Evolutionary conservation across 2,113 vertebrate genomes (phyloP).

Genomic region (Phrynosoma platyrhinos): DNA sequence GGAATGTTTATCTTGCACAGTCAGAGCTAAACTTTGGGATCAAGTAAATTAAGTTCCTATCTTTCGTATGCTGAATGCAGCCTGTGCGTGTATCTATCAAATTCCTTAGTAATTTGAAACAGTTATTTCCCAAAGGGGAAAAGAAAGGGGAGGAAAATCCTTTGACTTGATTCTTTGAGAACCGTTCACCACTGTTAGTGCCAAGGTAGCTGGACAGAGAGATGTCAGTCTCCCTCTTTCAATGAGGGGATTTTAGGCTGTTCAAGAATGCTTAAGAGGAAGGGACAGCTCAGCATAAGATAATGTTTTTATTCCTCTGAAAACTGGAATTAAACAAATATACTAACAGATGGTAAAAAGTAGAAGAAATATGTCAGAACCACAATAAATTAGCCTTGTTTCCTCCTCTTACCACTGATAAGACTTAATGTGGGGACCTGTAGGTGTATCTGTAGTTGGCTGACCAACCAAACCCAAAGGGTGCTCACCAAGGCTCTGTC

Average conservation of each 20-base stretch:
- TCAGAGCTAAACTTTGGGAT: conserved; percentile 57
- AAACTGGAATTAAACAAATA: conserved; percentile 20
- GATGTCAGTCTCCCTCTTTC: neutral
- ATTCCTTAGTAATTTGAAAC: conserved; percentile 75
- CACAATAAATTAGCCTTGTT: neutral
- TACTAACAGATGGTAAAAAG: conserved; percentile 6
- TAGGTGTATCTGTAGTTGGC: too few relatives aligned
- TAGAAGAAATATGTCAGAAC: neutral
- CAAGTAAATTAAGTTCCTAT: conserved; percentile 39
- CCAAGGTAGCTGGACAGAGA: neutral
- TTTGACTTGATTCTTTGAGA: conserved; percentile 11
- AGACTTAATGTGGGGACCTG: neutral
- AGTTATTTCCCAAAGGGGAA: conserved; percentile 52
- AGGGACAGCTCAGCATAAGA: neutral
- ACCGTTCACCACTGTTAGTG: conserved; percentile 5
- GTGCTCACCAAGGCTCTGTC: too few relatives aligned
- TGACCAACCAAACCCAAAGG: too few relatives aligned
- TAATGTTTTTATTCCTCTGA: neutral
- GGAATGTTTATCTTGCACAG: conserved; percentile 48
- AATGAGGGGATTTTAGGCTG: neutral
- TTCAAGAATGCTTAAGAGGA: neutral
- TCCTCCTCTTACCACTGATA: neutral
- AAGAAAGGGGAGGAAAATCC: conserved; percentile 2
- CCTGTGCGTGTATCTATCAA: conserved; percentile 53
- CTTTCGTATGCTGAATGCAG: conserved; percentile 63